Evolutionary conservation across 2,113 vertebrate genomes (phyloP).

Genomic region (Cephalopholis sonnerati): DNA sequence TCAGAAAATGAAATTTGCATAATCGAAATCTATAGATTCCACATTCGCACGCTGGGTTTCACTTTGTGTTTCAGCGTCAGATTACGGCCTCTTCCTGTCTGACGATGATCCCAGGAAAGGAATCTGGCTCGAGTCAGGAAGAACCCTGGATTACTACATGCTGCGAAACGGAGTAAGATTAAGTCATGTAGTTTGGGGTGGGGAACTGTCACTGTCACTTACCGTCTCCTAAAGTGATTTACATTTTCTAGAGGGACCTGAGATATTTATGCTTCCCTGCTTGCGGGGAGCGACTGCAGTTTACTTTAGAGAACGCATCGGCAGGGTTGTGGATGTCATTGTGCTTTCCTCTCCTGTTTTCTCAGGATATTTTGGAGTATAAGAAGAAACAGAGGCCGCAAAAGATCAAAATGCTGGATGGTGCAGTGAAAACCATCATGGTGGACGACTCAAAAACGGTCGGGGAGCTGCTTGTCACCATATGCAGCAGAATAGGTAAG

Average conservation of each 20-base stretch:
- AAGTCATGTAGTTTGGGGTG: constrained; percentile 37
- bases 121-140: constrained; percentile 98
- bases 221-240: constrained; percentile 44
- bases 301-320: constrained; percentile 11
- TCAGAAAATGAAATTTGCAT: constrained; percentile 32
- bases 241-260: constrained; percentile 22
- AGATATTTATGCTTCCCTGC: constrained; percentile 40
- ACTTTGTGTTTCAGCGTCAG: constrained; percentile 89
- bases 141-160: constrained; percentile 99
- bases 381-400: constrained; percentile 99
- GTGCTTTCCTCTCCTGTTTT: constrained; percentile 17
- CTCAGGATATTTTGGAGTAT: constrained; percentile 96
- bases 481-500: constrained; percentile 97
- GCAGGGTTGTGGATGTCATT: constrained; percentile 21
- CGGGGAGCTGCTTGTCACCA: constrained; percentile 96
- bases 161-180: constrained; percentile 94
- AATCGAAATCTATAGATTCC: constrained; percentile 29
- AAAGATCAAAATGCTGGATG: constrained; percentile 98
- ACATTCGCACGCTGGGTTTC: constrained; percentile 33
- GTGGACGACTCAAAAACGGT: constrained; percentile 99
- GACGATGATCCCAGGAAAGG: constrained; percentile 98
- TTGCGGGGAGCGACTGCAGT: constrained; percentile 12
- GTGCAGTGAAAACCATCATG: constrained; percentile 97
- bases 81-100: constrained; percentile 97
- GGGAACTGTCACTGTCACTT: constrained; percentile 38